These are phyloP conservation scores for Ataeniobius toweri DNA, from an alignment of 2,797 vertebrate genomes.

Conservation along the genomic window DNA sequence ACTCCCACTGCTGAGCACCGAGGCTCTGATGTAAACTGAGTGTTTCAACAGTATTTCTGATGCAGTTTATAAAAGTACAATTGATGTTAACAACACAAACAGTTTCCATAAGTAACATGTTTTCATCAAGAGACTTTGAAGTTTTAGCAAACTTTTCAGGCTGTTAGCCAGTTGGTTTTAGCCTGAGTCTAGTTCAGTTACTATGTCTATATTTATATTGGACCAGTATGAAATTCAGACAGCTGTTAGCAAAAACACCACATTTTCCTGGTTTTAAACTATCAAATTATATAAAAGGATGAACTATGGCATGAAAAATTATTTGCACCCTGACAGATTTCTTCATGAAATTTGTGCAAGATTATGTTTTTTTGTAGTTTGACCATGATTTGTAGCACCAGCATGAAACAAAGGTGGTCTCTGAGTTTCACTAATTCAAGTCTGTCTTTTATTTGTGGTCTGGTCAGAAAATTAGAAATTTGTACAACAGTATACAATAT, in stretches of 20 bases:
- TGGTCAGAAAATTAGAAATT: slow-evolving; percentile 27
- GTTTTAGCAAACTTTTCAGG: background rate
- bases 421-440: background rate
- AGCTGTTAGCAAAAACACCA: too few species aligned
- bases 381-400: background rate
- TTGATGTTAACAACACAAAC: background rate
- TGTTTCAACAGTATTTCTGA: slow-evolving; percentile 25
- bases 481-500: slow-evolving; percentile 47
- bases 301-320: too few species aligned
- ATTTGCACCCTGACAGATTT: too few species aligned
- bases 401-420: background rate
- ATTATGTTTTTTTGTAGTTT: background rate
- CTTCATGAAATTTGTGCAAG: background rate
- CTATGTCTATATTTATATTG: too few species aligned
- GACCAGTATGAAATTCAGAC: too few species aligned
- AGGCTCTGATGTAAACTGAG: slow-evolving; percentile 13
- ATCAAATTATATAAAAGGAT: too few species aligned
- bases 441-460: background rate
- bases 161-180: background rate
- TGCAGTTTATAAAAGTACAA: background rate
- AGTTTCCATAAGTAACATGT: background rate
- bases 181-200: too few species aligned
- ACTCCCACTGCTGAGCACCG: slow-evolving; percentile 23
- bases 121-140: background rate
- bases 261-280: too few species aligned